phyloP scores from a whole-genome alignment of 1,140 invertebrate genomes.

The Cydia amplana region DNA sequence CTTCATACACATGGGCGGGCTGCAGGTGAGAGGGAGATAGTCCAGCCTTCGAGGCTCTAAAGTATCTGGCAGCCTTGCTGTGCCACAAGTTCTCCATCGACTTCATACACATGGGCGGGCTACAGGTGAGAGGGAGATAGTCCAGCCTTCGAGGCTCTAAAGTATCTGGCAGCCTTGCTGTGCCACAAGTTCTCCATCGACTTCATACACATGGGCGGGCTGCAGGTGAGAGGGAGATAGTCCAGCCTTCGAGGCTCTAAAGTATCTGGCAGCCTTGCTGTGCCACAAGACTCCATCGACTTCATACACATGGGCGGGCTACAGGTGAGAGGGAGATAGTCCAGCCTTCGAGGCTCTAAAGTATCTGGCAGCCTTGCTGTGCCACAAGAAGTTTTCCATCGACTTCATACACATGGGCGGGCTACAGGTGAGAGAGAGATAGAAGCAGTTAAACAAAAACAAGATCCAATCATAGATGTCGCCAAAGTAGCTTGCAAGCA shows the following conservation, averaged over 20 bases:
- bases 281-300: slow-evolving; percentile 98
- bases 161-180: slow-evolving; percentile 94
- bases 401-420: slow-evolving; percentile 86
- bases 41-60: slow-evolving; percentile 79
- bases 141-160: slow-evolving; percentile 96
- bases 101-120: slow-evolving; percentile 86
- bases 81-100: slow-evolving; percentile 5
- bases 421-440: neutral
- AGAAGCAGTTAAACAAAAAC: too few species aligned
- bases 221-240: neutral
- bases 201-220: slow-evolving; percentile 92
- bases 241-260: slow-evolving; percentile 97
- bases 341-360: slow-evolving; percentile 81
- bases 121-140: too few species aligned
- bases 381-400: neutral
- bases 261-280: slow-evolving; percentile 94
- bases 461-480: neutral
- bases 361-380: slow-evolving; percentile 93
- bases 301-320: slow-evolving; percentile 93
- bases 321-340: slow-evolving; percentile 79
- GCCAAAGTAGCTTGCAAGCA: neutral
- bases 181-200: slow-evolving; percentile 99
- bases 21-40: slow-evolving; percentile 82
- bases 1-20: slow-evolving; percentile 91
- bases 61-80: slow-evolving; percentile 94